phyloP scores from a whole-genome alignment of 2,797 vertebrate genomes.

The Bovichtus variegatus region DNA sequence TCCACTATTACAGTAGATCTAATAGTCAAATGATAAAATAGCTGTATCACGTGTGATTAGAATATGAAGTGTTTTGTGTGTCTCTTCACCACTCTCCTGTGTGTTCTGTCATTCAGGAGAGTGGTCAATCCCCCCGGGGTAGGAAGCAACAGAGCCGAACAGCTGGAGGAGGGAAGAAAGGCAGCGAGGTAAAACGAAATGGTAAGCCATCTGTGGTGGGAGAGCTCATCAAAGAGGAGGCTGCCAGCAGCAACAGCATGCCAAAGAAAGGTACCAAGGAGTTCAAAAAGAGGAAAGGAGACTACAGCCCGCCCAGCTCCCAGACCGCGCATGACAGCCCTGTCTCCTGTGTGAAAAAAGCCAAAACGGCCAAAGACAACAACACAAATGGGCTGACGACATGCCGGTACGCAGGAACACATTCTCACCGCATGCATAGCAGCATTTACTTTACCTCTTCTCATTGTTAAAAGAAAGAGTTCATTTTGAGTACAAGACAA shows the following conservation, averaged over 20 bases:
- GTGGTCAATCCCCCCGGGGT: slow-evolving; percentile 88
- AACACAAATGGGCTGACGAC: slow-evolving; percentile 86
- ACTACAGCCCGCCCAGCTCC: slow-evolving; percentile 81
- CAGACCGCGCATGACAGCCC: slow-evolving; percentile 86
- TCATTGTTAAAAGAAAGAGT: neutral
- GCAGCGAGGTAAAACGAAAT: slow-evolving; percentile 87
- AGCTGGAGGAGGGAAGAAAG: slow-evolving; percentile 89
- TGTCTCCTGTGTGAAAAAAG: slow-evolving; percentile 86
- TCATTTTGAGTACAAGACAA: neutral
- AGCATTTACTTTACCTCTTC: neutral
- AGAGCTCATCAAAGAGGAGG: slow-evolving; percentile 89
- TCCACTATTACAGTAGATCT: neutral
- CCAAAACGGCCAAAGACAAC: slow-evolving; percentile 88
- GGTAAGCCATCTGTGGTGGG: slow-evolving; percentile 84
- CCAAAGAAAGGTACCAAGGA: slow-evolving; percentile 88
- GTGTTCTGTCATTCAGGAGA: slow-evolving; percentile 86
- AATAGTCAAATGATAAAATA: neutral
- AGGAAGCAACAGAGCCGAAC: slow-evolving; percentile 91
- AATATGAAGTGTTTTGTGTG: slow-evolving; percentile 7
- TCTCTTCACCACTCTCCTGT: slow-evolving; percentile 11
- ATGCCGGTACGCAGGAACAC: slow-evolving; percentile 85
- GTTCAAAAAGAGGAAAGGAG: slow-evolving; percentile 89
- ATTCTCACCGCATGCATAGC: neutral
- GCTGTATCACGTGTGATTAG: neutral
- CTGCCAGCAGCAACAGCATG: slow-evolving; percentile 83